These are phyloP conservation scores for Lineus longissimus DNA, from an alignment of 1,140 invertebrate genomes.

Conservation along the genomic window DNA sequence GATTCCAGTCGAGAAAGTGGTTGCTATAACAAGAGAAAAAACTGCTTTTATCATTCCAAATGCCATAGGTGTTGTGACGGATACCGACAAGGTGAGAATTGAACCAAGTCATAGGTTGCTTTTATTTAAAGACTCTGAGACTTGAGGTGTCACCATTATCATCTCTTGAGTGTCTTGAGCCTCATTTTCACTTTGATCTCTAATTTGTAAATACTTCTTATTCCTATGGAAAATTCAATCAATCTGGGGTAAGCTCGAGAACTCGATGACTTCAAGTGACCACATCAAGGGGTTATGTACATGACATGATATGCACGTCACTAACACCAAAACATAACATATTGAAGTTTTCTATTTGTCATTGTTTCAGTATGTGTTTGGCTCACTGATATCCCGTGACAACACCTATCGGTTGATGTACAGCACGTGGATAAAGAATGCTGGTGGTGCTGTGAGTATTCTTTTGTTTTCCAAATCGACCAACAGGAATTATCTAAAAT, in stretches of 20 bases:
- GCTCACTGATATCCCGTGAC: constrained; percentile 81
- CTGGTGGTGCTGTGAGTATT: neutral
- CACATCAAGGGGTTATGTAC: too few relatives aligned
- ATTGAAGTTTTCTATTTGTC: neutral
- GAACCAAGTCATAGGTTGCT: too few relatives aligned
- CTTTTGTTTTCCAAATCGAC: too few relatives aligned
- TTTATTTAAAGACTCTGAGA: neutral
- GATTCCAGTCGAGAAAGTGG: constrained; percentile 70
- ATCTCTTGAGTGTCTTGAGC: neutral
- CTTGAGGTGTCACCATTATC: neutral
- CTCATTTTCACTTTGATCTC: neutral
- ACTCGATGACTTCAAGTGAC: too few relatives aligned
- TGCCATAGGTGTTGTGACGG: constrained; percentile 80
- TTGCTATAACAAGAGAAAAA: constrained; percentile 84
- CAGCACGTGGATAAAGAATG: constrained; percentile 65
- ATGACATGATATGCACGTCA: too few relatives aligned
- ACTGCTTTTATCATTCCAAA: constrained; percentile 83
- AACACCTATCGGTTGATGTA: constrained; percentile 80
- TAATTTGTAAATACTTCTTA: neutral
- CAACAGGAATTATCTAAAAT: too few relatives aligned
- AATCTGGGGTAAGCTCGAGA: too few relatives aligned
- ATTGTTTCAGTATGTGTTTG: constrained; percentile 71
- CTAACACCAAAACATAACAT: too few relatives aligned
- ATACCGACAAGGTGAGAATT: constrained; percentile 64
- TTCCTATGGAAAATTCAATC: neutral